Evolutionary conservation across 2,888 invertebrate species (phyloP), one percentile per base, ranked within the genome.

Genomic region (Molorchus minor): DNA sequence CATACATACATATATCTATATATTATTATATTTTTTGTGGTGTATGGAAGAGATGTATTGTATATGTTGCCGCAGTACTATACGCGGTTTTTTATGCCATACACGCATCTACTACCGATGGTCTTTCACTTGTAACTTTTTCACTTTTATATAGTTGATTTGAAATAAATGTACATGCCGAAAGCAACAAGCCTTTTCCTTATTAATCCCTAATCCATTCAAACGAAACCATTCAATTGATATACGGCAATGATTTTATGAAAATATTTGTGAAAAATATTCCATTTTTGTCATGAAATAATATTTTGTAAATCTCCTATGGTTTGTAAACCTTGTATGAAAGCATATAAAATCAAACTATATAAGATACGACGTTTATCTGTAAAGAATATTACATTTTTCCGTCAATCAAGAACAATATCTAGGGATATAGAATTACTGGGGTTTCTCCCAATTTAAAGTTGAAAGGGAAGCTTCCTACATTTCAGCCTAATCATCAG

Each of bases 101-200:
- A 78, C 78, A 75, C 77, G 75, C 77, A 65, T 78, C 74, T 77
- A 75, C 80, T 79, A 79, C 80, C 80, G 68, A 77, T 71, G 71
- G 79, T 80, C 79, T 80, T 80, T 80, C 79, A 79, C 71, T 64
- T 76, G 77, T 77, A 79, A 79, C 79, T 79, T 80, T 80, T 80
- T 77, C 79, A 80, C 80, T 80, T 80, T 80, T 80, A 80, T 80
- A 80, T 77, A 80, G 77, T 77, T 78, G 76, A 77, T 74, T 77
- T 76, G 71, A 76, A 80, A 79, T 80, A 79, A 79, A 80, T 79
- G 79, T 80, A 80, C 78, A 79, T 79, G 75, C 78, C 77, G 77
- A 77, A 77, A 74, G 75, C 62, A 73, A 54, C 56, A 43, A 21
- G 44, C 30, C 20, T 61, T 62, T 67, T 62, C 62, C 65, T 69